Base-by-base conservation (phyloP, 2,888 invertebrate genomes). In the Cactoblastis cactorum region DNA sequence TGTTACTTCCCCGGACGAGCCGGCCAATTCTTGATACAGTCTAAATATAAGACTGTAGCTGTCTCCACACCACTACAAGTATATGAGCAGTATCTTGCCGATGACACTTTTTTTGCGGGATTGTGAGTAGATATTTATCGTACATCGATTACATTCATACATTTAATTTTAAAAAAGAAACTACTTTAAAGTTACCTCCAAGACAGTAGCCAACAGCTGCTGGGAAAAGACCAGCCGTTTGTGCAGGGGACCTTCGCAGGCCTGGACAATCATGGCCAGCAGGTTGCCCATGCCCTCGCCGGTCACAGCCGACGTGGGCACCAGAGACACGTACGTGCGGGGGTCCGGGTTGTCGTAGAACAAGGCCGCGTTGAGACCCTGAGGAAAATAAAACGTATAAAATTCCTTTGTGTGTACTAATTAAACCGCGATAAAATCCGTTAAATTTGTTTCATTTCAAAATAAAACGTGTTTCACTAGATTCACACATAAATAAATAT, bases 251-350 rank as follows among this genome's bases (percentile, higher is more conserved):
- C 93, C 95, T 81, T 99, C 99, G 61, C 97, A 97, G 45, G 95
- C 95, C 63, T 97, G 96, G 45, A 98, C 95, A 59, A 99, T 96
- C 69, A 98, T 92, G 15, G 97, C 95, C 63, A 99, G 92, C 49
- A 99, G 86, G 86, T 99, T 99, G 49, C 99, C 99, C 97, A 99
- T 97, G 37, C 98, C 98, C 77, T 99, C 99, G 15, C 99, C 99
- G 0, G 97, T 95, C 59, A 97, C 96, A 0, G 99, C 99, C 52
- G 98, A 98, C 0, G 99, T 99, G 0, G 99, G 99, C 9, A 99
- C 96, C 70, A 99, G 89, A 0, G 98, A 98, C 37, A 99, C 95
- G 75, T 98, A 99, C 43, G 95, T 95, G 51, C 96, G 93, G 0
- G 95, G 94, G 80, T 99, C 98, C 0, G 96, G 96, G 89, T 99